Evolutionary conservation across 2,797 vertebrate species (phyloP), one percentile per base, ranked within the genome.

Genomic region (Menidia menidia): DNA sequence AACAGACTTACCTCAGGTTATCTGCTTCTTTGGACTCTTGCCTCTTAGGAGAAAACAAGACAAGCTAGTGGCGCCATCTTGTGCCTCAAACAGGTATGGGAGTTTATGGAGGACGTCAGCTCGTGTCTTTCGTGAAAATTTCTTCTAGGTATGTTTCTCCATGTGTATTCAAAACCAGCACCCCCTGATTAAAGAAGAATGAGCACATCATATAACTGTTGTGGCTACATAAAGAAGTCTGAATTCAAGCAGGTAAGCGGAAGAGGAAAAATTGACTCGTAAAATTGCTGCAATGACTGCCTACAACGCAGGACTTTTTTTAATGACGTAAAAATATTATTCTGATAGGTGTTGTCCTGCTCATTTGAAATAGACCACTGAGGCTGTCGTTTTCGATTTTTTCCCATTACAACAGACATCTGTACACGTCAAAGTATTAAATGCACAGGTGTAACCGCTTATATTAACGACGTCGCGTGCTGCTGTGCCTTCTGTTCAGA

Each of bases 21-120:
- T 8, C 30, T 5, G 6, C 15, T 1, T 56, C 51, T 1, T 9
- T 15, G 7, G 13, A 19, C 0, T 15, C 2, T 2, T 13, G 1
- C 16, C 4, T 54, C 35, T 7, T 10, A 4, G 7, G 35, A 39
- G 31, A 64, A 41, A 59, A 47, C 52, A 41, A 25, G 15, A 13
- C 30, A 30, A 19, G 39, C 60, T 44, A n/a, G 31, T 89, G 78
- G 87, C 88, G 88, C 83, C 87, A 86, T 85, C 91, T 82, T 43
- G 69, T 86, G 91, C 55, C 0, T 42, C 2, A 69, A 45, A 51
- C n/a, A 25, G 25, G 70, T 31, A 53, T 66, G 39, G 52, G 50
- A 68, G 13, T 35, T 2, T 2, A 35, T 6, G n/a, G 32, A 35
- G 11, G n/a, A 9, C 9, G 6, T 25, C 60, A 51, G 47, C 25